phyloP scores from a whole-genome alignment of 2,888 invertebrate genomes.

The Thymelicus sylvestris region DNA sequence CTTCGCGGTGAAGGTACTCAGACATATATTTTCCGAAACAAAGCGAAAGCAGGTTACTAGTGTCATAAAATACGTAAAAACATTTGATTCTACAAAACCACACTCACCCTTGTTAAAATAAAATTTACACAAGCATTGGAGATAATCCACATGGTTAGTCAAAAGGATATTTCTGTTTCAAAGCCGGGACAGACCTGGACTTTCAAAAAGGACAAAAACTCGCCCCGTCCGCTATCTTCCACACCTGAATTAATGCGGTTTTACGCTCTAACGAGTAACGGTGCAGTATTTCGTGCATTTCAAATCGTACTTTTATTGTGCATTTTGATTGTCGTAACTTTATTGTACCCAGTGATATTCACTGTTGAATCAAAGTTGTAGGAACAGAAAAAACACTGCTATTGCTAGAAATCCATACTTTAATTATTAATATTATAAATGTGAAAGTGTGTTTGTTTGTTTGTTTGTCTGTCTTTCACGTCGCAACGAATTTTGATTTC shows the following conservation, averaged over 20 bases:
- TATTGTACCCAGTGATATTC: background rate
- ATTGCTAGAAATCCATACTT: no score
- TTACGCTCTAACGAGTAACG: conserved; percentile 31
- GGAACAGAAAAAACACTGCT: background rate
- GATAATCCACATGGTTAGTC: conserved; percentile 22
- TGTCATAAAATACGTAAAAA: background rate
- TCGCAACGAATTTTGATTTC: no score
- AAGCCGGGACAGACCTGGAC: conserved; percentile 10
- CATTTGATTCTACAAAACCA: background rate
- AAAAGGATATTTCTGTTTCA: conserved; percentile 26
- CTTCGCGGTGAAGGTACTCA: no score
- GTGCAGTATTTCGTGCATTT: conserved; percentile 30
- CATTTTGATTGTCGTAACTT: conserved; percentile 25
- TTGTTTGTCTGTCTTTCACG: no score
- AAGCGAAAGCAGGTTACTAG: no score
- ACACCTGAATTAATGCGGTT: conserved; percentile 36
- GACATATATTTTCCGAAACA: no score
- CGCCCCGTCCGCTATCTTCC: conserved; percentile 26
- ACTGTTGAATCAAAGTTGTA: background rate
- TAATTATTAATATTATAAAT: no score
- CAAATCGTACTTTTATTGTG: conserved; percentile 24
- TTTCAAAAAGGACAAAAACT: conserved; percentile 23
- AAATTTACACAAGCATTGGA: conserved; percentile 3
- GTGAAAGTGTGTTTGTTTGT: no score
- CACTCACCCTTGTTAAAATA: background rate